phyloP scores from a whole-genome alignment of 2,888 invertebrate genomes.

The Elegia similella region DNA sequence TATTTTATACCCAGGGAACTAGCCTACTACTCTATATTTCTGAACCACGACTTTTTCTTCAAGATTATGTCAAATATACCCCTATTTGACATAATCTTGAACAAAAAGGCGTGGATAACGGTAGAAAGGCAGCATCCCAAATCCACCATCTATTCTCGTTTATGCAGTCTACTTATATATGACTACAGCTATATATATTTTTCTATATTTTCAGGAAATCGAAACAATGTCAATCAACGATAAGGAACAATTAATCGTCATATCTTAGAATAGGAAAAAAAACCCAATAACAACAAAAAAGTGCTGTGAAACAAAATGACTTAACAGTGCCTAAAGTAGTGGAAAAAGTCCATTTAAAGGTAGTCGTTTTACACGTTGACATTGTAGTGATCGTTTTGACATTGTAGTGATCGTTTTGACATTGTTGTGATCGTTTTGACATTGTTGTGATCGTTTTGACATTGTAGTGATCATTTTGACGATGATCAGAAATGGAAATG shows the following conservation, averaged over 20 bases:
- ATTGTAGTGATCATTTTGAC: not conserved
- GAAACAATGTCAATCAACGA: not conserved
- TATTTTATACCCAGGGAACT: too few species aligned
- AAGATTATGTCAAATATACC: too few species aligned
- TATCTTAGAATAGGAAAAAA: not conserved
- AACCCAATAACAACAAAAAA: constrained; percentile 20
- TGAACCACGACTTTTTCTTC: too few species aligned
- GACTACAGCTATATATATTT: not conserved
- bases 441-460: constrained; percentile 1
- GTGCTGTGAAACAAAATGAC: constrained; percentile 51
- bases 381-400: constrained; percentile 14
- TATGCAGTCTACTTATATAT: too few species aligned
- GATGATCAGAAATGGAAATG: not conserved
- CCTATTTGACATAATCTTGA: too few species aligned
- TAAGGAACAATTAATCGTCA: not conserved
- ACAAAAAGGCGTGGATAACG: too few species aligned
- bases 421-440: not conserved
- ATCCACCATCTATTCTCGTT: too few species aligned
- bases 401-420: not conserved
- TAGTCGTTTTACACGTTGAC: constrained; percentile 30
- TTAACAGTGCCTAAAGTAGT: constrained; percentile 62
- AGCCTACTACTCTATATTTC: too few species aligned
- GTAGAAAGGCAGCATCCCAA: too few species aligned
- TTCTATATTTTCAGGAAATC: not conserved
- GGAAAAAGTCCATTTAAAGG: constrained; percentile 60